Evolutionary conservation across 2,113 vertebrate species (phyloP).

Genomic region (Thalassarche chlororhynchos): DNA sequence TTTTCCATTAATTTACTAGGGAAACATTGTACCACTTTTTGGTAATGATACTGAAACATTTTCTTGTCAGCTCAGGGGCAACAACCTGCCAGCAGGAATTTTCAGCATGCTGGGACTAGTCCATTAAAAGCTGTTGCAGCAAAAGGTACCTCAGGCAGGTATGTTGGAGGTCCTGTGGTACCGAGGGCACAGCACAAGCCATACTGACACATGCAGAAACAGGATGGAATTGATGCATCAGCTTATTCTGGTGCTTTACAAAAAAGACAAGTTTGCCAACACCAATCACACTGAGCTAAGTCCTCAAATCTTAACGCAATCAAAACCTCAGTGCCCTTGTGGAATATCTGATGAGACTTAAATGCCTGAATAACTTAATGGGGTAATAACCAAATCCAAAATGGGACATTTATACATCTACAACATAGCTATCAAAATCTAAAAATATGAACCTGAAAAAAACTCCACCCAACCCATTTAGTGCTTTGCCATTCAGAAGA

Average conservation of each 20-base stretch:
- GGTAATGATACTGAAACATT: not conserved
- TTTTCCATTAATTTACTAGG: not conserved
- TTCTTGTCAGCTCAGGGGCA: not conserved
- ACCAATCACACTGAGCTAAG: not conserved
- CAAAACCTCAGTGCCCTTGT: not conserved
- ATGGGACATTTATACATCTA: not conserved
- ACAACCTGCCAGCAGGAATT: not conserved
- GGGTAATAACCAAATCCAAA: not conserved
- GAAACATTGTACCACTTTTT: not conserved
- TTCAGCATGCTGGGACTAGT: not conserved
- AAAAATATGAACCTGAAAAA: not conserved
- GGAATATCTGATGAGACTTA: not conserved
- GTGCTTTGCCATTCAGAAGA: not conserved
- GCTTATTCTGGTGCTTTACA: not conserved
- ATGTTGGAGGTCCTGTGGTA: not conserved
- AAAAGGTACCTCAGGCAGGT: not conserved
- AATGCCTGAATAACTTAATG: not conserved
- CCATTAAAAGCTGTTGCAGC: not conserved
- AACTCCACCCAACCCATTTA: not conserved
- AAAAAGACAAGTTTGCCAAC: not conserved
- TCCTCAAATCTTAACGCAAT: not conserved
- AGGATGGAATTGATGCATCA: not conserved
- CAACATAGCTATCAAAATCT: not conserved
- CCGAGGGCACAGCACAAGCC: not conserved
- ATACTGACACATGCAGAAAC: fast-evolving